Evolutionary conservation across 2,888 invertebrate species (phyloP), one percentile per base, ranked within the genome.

Genomic region (Phortica magna): DNA sequence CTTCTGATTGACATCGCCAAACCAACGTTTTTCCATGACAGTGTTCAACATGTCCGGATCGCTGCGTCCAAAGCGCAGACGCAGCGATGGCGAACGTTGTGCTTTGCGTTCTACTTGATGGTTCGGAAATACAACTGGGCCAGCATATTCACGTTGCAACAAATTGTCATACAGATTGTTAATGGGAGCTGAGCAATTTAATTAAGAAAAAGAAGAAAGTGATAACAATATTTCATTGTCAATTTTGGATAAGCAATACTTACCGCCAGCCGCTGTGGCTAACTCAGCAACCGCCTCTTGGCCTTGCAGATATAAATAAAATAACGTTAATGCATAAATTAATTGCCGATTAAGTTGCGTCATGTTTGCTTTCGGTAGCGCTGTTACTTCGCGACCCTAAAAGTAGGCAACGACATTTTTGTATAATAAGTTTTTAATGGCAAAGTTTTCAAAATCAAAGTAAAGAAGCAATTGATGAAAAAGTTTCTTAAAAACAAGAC

Each of bases 61-160:
- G 43, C 95, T 95, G 80, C 96, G 94, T 59, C 96, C 96, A 88
- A 96, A 96, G 80, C 96, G 94, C 77, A 96, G 93, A 22, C 96
- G 93, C 59, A 96, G 92, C 0, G 96, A 96, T 0, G 96, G 96
- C 17, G 95, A 95, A 79, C 96, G 93, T 86, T 95, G 95, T 5
- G 96, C 95, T 91, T 96, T 96, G 89, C 96, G 94, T 71, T 95
- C 95, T 42, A 96, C 94, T 70, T 90, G 88, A 90, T 96, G 96
- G 10, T 94, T 94, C 64, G 93, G 91, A 77, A 92, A 91, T n/a
- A 90, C 87, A 42, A 91, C 84, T 4, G 92, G 92, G 0, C 90
- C 92, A 48, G 91, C 90, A 77, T 92, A 92, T 84, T 92, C 92
- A 19, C 91, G 89, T 82, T 92, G 92, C 55, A 92, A 82, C 48